Percentiles rank a stretch among this genome's conserved stretches.
Conservation (phyloP, 2,888 invertebrate genomes). For the Geotrupes spiniger region DNA sequence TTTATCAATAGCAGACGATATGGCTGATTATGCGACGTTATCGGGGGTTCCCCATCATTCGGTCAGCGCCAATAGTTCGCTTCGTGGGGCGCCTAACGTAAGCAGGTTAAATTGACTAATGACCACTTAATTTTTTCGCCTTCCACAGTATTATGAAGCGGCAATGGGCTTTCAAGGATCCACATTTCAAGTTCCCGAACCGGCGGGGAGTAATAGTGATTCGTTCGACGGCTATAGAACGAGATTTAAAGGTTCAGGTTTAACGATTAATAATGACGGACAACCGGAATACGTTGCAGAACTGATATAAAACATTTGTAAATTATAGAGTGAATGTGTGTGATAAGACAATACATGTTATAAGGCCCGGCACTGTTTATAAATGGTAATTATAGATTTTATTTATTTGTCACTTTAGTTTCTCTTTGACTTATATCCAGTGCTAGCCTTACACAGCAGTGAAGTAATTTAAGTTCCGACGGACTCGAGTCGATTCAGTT, state of each 20-base stretch:
- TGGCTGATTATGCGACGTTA: conserved; percentile 65
- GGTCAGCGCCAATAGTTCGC: conserved; percentile 53
- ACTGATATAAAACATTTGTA: conserved; percentile 51
- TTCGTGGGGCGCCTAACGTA: conserved; percentile 57
- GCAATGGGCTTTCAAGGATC: conserved; percentile 67
- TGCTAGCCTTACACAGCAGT: conserved; percentile 12
- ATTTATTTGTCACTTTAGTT: not conserved
- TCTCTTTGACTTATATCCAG: not conserved
- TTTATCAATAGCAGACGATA: conserved; percentile 51
- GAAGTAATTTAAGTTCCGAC: conserved; percentile 11
- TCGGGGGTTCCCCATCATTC: conserved; percentile 50
- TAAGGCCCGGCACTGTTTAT: conserved; percentile 12
- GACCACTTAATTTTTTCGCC: conserved; percentile 20
- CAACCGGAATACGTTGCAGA: conserved; percentile 62
- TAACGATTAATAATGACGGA: conserved; percentile 56
- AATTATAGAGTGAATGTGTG: conserved; percentile 25
- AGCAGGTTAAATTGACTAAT: conserved; percentile 29
- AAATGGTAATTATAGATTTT: not conserved
- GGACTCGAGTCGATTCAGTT: conserved; percentile 13
- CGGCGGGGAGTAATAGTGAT: conserved; percentile 53
- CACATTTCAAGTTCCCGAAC: conserved; percentile 69
- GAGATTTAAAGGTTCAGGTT: conserved; percentile 48
- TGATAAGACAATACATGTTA: conserved; percentile 33
- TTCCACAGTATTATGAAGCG: conserved; percentile 58
- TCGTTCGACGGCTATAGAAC: conserved; percentile 46